phyloP scores from a whole-genome alignment of 2,797 vertebrate species.

The Taeniopygia guttata region DNA sequence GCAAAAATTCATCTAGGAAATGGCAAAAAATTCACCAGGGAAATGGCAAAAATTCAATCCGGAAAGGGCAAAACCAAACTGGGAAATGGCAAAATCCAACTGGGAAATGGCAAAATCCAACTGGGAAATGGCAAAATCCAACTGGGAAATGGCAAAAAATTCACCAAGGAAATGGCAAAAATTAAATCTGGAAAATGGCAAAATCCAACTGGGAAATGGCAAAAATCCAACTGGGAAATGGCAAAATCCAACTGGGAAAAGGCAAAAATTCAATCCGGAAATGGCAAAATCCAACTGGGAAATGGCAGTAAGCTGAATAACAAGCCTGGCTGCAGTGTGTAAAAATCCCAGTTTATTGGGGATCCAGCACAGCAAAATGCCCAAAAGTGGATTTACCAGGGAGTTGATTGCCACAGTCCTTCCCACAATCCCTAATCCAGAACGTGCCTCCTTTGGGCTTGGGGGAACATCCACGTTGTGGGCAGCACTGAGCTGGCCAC shows the following conservation, averaged over 20 bases:
- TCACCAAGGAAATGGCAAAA: neutral
- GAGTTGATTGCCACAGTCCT: neutral
- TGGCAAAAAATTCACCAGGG: neutral
- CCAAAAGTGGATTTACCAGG: rapidly evolving
- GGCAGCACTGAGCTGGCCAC: rapidly evolving
- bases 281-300: neutral
- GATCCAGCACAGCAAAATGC: rapidly evolving
- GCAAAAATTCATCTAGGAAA: neutral
- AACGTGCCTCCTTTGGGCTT: rapidly evolving
- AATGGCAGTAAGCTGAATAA: rapidly evolving
- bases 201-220: too few relatives aligned
- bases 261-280: neutral
- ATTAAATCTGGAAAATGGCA: too few relatives aligned
- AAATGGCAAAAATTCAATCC: neutral
- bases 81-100: neutral
- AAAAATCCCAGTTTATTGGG: neutral
- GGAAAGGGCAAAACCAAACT: neutral
- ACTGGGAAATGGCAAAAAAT: neutral
- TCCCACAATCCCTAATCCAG: neutral
- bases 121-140: neutral
- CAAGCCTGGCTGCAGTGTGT: rapidly evolving
- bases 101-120: rapidly evolving
- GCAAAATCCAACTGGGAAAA: rapidly evolving
- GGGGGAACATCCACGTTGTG: rapidly evolving
- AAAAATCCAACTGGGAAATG: neutral